Evolutionary conservation across 2,113 vertebrate genomes (phyloP).

Genomic region (Ellobius talpinus): DNA sequence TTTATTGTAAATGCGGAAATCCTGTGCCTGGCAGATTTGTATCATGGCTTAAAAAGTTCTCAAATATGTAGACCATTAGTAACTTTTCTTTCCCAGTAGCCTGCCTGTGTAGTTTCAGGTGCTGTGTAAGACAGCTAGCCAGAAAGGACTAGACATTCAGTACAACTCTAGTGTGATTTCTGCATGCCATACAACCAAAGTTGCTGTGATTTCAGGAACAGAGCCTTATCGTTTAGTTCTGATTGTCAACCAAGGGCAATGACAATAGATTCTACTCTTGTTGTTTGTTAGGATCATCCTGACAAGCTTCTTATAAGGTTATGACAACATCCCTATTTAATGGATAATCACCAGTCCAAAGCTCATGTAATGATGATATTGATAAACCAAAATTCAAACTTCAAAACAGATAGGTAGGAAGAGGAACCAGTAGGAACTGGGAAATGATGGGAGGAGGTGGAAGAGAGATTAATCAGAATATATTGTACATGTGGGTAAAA

Average conservation of each 20-base stretch:
- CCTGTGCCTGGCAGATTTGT: neutral
- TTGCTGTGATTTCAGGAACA: neutral
- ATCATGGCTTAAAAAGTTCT: neutral
- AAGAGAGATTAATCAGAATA: neutral
- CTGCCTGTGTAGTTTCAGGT: neutral
- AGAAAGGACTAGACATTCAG: neutral
- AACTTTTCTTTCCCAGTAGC: rapidly evolving
- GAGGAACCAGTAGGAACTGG: neutral
- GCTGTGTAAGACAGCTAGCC: neutral
- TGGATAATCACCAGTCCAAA: neutral
- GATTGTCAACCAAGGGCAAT: neutral
- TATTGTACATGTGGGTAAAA: neutral
- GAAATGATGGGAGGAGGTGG: neutral
- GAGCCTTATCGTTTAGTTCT: neutral
- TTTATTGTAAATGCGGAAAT: neutral
- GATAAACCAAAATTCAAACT: neutral
- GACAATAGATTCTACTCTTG: neutral
- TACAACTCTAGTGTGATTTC: neutral
- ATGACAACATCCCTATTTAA: neutral
- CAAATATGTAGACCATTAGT: neutral
- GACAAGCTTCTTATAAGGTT: neutral
- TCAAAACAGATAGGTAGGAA: neutral
- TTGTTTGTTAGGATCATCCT: neutral
- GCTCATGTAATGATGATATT: neutral
- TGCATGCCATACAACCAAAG: no score